Evolutionary conservation across 1,140 invertebrate species (phyloP), one percentile per base, ranked within the genome.

Genomic region (Gryllus bimaculatus): DNA sequence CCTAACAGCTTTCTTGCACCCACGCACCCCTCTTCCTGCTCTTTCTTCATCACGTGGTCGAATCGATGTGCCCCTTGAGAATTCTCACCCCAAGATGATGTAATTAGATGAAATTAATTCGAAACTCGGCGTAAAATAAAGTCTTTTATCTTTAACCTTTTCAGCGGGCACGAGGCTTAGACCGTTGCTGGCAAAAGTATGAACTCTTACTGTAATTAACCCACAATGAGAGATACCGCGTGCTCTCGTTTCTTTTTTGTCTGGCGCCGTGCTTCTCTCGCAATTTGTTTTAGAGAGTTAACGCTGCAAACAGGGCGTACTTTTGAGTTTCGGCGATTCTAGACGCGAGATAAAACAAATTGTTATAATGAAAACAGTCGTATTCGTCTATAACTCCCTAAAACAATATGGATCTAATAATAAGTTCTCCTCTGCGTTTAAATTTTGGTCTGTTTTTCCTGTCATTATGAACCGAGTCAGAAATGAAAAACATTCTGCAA

Each of bases 61-160:
- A 10, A 66, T 66, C 54, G 10, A 66, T 66, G 54, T 18, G 54
- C 54, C 54, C 54, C 54, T 66, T 13, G 54, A 66, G 54, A 66
- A 13, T 66, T 66, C 54, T 66, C 10, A 18, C 18, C 10, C 54
- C 10, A 66, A 66, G 54, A 18, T 13, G 54, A 18, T 66, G 18
- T 66, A 66, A 66, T 66, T 66, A 66, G 54, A 66, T 10, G 54
- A 66, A 66, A 66, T 66, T 66, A 66, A 66, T 66, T 66, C 18
- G 54, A 66, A 66, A 66, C 54, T 66, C 54, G 10, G 54, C 54
- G 54, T 66, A 13, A 66, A 66, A 66, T 66, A 66, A 13, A 66
- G 54, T 66, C 54, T 66, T 66, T 66, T 66, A 66, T 66, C 54
- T 66, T 18, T 66, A 66, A 66, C 54, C 54, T 66, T 66, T 66